Base-by-base conservation (phyloP, 2,797 vertebrate genomes). In the Sebastiscus albofasciatus region DNA sequence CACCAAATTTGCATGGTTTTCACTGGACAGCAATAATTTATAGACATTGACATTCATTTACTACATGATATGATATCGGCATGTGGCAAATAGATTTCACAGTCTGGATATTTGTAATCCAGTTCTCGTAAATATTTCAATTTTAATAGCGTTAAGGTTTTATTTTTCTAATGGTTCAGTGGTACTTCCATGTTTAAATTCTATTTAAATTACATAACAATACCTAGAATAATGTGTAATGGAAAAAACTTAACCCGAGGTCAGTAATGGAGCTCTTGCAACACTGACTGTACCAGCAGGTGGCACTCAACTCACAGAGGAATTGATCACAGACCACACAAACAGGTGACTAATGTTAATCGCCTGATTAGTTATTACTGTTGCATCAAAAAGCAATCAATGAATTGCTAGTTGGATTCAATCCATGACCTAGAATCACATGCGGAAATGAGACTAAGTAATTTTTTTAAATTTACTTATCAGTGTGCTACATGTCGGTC, bases 261-360 rank as follows among this genome's bases (percentile, higher is more conserved):
- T 62, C 72, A 36, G 18, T 71, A 7, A 34, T 58, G 16, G 6
- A 29, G 64, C 27, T 24, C 31, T 31, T 61, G 36, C 20, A 52
- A 33, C 62, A 24, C 26, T 46, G 22, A 24, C 29, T 65, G 6
- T 69, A 55, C 90, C 93, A 91, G 84, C 83, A 95, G 93, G 87
- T 87, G 93, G 86, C 91, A 79, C 79, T 88, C 73, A 73, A 14
- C 70, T 83, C 49, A 60, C 75, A 87, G 54, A 80, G 12, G 26
- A 67, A n/a, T 11, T 62, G 62, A 72, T 64, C n/a, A 8, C 9
- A 26, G 49, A 70, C 24, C 14, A 49, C 31, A 39, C 33, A 0
- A 36, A 27, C 59, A 64, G 33, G 22, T 68, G 39, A 29, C 14
- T 27, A 1, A 2, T 68, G 22, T 18, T 26, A 61, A 67, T 59